Evolutionary conservation across 2,888 invertebrate genomes (phyloP).

Genomic region (Adineta ricciae): DNA sequence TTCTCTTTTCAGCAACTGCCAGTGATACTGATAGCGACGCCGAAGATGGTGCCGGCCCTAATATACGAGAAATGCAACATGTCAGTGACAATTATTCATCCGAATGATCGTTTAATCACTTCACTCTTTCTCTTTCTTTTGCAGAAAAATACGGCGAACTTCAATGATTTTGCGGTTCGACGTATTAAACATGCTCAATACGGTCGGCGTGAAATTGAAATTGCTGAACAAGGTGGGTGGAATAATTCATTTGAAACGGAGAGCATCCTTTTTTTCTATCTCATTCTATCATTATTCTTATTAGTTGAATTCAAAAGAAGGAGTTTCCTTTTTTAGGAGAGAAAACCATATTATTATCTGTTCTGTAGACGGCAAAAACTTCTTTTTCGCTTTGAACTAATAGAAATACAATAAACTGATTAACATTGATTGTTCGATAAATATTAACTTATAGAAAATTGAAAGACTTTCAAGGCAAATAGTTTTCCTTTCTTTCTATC

Average conservation of each 20-base stretch:
- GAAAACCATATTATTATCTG: not conserved
- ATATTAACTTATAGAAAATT: not conserved
- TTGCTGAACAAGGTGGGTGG: conserved; percentile 77
- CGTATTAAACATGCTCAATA: conserved; percentile 85
- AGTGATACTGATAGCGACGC: not conserved
- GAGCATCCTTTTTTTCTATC: too few species aligned
- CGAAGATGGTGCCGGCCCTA: not conserved
- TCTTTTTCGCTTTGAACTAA: not conserved
- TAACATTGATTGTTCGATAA: not conserved
- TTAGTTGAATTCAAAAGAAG: too few species aligned
- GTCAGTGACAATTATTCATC: not conserved
- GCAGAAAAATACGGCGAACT: conserved; percentile 40
- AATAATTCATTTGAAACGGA: too few species aligned
- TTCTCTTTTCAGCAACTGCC: not conserved
- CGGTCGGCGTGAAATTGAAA: conserved; percentile 88
- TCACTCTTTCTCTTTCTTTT: not conserved
- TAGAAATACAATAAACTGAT: not conserved
- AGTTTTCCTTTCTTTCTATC: too few species aligned
- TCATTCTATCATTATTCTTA: too few species aligned
- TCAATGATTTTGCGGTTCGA: conserved; percentile 80
- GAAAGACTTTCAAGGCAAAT: not conserved
- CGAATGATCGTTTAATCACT: not conserved
- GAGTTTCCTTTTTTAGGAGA: too few species aligned
- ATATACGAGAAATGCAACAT: not conserved
- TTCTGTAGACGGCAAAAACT: not conserved